phyloP scores from a whole-genome alignment of 2,888 invertebrate genomes.

The Diplolepis rosae region DNA sequence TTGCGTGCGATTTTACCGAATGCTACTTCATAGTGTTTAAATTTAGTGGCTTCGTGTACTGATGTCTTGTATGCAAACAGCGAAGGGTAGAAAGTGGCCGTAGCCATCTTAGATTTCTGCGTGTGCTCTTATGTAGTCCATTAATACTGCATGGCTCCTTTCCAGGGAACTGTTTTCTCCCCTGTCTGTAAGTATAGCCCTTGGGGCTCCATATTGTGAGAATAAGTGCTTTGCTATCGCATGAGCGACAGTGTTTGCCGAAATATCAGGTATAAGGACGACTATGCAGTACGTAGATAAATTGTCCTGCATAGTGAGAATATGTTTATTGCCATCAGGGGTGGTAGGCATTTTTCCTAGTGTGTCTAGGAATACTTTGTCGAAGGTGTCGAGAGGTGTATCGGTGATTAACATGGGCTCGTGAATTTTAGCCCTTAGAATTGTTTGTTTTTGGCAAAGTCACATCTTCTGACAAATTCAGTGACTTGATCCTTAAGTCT shows the following conservation, averaged over 20 bases:
- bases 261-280: neutral
- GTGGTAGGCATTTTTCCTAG: neutral
- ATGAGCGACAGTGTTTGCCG: neutral
- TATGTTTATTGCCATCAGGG: neutral
- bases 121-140: neutral
- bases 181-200: neutral
- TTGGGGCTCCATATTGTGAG: neutral
- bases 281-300: neutral
- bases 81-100: no score
- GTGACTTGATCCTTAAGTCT: no score
- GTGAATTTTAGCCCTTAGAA: no score
- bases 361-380: neutral
- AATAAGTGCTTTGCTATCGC: neutral
- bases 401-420: neutral
- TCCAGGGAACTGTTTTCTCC: neutral
- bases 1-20: no score
- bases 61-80: no score
- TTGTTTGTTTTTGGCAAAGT: no score
- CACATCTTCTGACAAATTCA: no score
- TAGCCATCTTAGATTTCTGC: neutral
- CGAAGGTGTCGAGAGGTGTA: neutral
- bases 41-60: no score
- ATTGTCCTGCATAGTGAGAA: neutral
- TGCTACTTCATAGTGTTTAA: no score
- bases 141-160: neutral